Evolutionary conservation across 2,113 vertebrate genomes (phyloP), one percentile per base, ranked within the genome.

Genomic region (Aepyceros melampus): DNA sequence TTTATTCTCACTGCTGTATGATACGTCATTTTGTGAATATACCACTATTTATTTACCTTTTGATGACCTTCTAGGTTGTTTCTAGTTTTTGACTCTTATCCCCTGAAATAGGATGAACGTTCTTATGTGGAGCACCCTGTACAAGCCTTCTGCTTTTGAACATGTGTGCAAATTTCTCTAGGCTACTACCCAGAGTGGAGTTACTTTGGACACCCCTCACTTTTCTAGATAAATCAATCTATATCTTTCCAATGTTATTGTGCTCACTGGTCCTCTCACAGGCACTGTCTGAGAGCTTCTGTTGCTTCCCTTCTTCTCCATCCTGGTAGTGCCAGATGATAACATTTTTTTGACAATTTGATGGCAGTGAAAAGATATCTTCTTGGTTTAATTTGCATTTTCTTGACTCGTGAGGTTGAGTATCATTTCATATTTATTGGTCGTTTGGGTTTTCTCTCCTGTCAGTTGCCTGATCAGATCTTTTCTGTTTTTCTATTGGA

Each of bases 401-500:
- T n/a, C 64, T 60, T 71, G 49, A 88, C 36, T 86, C 3, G 0
- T 40, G 47, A 89, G 23, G 87, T 90, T 45, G 53, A 83, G 67
- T 51, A 90, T 95, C 40, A 55, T 62, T 94, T 82, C 45, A 91
- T 79, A 74, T 62, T 64, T 97, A 49, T 60, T 81, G 58, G 31
- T 40, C 23, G 7, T 82, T 96, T 94, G 76, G 31, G 5, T 76
- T 95, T 97, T 94, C 36, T 90, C 56, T 92, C 92, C 33, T 45
- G 6, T 95, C 12, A 60, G 14, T 91, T 71, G 12, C 81, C 16
- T 74, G 49, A 49, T 92, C 53, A 91, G 85, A 67, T 60, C 71
- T 17, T 86, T 94, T 93, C 47, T 94, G 19, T 43, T 95, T 97
- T 97, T 58, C 85, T 95, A 1, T 85, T 91, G 51, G 49, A 79